Conservation (phyloP, 2,888 invertebrate species). For the Ochlodes sylvanus region DNA sequence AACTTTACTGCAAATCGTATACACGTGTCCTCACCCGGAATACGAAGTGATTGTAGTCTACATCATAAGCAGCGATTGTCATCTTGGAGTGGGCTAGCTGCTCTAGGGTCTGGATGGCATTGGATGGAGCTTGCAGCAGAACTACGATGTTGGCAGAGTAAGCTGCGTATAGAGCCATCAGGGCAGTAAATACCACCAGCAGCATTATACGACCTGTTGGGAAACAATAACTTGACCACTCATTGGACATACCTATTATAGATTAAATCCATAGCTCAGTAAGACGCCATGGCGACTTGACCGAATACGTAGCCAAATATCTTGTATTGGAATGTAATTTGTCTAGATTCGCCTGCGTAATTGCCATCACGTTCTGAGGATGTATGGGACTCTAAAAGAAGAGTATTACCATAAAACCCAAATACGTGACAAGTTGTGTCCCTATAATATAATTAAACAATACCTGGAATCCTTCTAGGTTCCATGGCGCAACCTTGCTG, state of each 20-base stretch:
- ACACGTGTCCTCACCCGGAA: slow-evolving; percentile 74
- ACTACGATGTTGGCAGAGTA: slow-evolving; percentile 89
- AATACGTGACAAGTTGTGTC: too few species aligned
- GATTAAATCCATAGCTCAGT: too few species aligned
- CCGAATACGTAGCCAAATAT: too few species aligned
- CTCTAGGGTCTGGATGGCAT: slow-evolving; percentile 80
- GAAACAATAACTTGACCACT: not conserved
- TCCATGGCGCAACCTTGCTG: slow-evolving; percentile 84
- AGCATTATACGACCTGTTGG: slow-evolving; percentile 66
- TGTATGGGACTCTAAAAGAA: not conserved
- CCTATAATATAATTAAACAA: not conserved
- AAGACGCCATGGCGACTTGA: too few species aligned
- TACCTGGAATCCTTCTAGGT: slow-evolving; percentile 68
- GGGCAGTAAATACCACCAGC: slow-evolving; percentile 61
- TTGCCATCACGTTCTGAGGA: too few species aligned
- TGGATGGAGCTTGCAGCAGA: slow-evolving; percentile 86
- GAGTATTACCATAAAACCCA: too few species aligned
- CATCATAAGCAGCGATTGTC: slow-evolving; percentile 85
- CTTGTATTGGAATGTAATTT: too few species aligned
- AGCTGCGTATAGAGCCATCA: slow-evolving; percentile 86
- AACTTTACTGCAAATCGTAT: too few species aligned
- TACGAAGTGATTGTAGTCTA: slow-evolving; percentile 85
- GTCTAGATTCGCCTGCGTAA: too few species aligned
- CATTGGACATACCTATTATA: not conserved
- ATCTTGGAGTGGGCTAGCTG: slow-evolving; percentile 85